Evolutionary conservation across 1,140 invertebrate genomes (phyloP).

Genomic region (Drosophila watanabei): DNA sequence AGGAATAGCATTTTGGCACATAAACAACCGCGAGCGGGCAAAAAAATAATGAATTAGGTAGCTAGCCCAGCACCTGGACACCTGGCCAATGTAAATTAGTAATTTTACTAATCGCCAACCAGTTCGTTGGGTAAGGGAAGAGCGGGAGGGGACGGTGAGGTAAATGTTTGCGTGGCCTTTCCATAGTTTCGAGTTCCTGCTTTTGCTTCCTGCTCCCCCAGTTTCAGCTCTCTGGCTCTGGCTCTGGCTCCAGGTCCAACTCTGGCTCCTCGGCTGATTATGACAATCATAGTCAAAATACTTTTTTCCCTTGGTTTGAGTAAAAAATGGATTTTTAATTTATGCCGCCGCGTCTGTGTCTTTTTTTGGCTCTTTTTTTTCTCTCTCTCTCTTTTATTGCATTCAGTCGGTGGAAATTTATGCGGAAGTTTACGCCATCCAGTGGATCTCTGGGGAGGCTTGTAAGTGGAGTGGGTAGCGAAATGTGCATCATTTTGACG

Average conservation of each 20-base stretch:
- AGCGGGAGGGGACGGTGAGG: background rate
- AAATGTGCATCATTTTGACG: slow-evolving; percentile 61
- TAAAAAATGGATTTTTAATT: slow-evolving; percentile 57
- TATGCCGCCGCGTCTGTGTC: slow-evolving; percentile 23
- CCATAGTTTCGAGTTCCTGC: slow-evolving; percentile 8
- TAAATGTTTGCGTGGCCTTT: slow-evolving; percentile 31
- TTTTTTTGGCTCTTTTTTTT: background rate
- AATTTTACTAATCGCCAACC: slow-evolving; percentile 50
- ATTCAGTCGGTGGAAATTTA: slow-evolving; percentile 54
- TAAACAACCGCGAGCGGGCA: slow-evolving; percentile 8
- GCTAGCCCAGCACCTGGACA: slow-evolving; percentile 15
- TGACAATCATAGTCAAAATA: slow-evolving; percentile 55
- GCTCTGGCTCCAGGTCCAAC: background rate
- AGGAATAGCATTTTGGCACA: slow-evolving; percentile 3
- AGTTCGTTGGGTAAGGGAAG: slow-evolving; percentile 3
- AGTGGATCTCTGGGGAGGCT: slow-evolving; percentile 1
- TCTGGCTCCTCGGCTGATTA: slow-evolving; percentile 29
- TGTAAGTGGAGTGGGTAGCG: slow-evolving; percentile 22
- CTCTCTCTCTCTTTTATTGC: slow-evolving; percentile 8
- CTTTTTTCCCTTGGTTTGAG: slow-evolving; percentile 19
- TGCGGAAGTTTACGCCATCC: slow-evolving; percentile 35
- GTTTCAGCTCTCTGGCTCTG: background rate
- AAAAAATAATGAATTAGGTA: slow-evolving; percentile 20
- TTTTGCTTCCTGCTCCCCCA: background rate
- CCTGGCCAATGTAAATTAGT: slow-evolving; percentile 53